phyloP scores from a whole-genome alignment of 2,113 vertebrate genomes.

The Puntigrus tetrazona region DNA sequence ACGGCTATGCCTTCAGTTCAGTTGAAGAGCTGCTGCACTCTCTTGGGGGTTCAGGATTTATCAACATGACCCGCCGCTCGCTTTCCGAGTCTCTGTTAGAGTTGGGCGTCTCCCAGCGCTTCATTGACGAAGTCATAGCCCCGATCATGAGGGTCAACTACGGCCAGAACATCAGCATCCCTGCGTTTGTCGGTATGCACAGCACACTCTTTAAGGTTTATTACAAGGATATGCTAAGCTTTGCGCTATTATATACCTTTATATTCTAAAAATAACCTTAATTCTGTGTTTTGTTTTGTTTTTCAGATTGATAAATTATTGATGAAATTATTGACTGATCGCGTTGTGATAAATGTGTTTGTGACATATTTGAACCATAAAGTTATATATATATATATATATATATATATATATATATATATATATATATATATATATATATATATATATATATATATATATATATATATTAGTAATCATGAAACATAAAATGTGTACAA shows the following conservation, averaged over 20 bases:
- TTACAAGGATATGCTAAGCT: background rate
- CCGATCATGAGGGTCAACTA: conserved; percentile 93
- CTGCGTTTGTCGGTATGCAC: conserved; percentile 89
- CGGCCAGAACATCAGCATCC: conserved; percentile 89
- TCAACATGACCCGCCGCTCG: conserved; percentile 92
- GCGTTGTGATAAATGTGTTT: no score
- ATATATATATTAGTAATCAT: background rate
- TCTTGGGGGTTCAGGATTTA: conserved; percentile 86
- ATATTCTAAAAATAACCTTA: no score
- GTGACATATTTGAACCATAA: background rate
- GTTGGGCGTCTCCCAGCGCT: conserved; percentile 92
- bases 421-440: background rate
- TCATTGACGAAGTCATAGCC: conserved; percentile 91
- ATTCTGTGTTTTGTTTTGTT: no score
- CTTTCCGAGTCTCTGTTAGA: conserved; percentile 91
- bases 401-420: background rate
- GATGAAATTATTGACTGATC: background rate
- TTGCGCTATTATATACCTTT: background rate
- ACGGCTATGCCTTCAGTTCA: conserved; percentile 92
- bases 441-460: background rate
- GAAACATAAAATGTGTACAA: background rate
- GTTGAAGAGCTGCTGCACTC: conserved; percentile 91
- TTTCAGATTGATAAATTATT: no score
- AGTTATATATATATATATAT: background rate
- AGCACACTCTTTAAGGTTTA: background rate